Evolutionary conservation across 2,797 vertebrate genomes (phyloP).

Genomic region (Platalea minor): DNA sequence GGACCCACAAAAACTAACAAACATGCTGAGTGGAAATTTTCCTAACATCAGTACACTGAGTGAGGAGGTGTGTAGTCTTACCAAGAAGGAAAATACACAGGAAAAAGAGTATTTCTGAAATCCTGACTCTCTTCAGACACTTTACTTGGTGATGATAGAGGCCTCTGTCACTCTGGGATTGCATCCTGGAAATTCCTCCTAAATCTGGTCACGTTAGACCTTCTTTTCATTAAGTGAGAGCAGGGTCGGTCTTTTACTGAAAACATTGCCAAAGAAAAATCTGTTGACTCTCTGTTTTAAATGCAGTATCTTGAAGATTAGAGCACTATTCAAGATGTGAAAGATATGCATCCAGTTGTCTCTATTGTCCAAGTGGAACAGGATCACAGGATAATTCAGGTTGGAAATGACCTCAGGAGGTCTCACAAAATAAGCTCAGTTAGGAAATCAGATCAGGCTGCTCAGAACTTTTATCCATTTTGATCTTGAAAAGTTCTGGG

Average conservation of each 20-base stretch:
- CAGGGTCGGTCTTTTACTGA: not conserved
- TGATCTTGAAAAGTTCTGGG: not conserved
- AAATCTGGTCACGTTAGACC: not conserved
- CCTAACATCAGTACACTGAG: not conserved
- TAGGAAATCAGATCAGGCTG: not conserved
- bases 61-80: not conserved
- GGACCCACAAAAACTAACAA: not conserved
- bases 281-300: not conserved
- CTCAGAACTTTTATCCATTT: not conserved
- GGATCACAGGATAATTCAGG: not conserved
- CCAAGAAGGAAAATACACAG: not conserved
- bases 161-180: not conserved
- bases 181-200: not conserved
- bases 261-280: not conserved
- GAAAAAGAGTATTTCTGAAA: not conserved
- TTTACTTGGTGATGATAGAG: not conserved
- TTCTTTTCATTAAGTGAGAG: not conserved
- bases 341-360: not conserved
- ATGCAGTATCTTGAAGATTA: not conserved
- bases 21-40: not conserved
- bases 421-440: not conserved
- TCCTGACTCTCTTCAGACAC: not conserved
- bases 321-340: not conserved
- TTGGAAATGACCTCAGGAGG: not conserved
- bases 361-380: not conserved